Evolutionary conservation across 2,113 vertebrate species (phyloP).

Genomic region (Ursus arctos): DNA sequence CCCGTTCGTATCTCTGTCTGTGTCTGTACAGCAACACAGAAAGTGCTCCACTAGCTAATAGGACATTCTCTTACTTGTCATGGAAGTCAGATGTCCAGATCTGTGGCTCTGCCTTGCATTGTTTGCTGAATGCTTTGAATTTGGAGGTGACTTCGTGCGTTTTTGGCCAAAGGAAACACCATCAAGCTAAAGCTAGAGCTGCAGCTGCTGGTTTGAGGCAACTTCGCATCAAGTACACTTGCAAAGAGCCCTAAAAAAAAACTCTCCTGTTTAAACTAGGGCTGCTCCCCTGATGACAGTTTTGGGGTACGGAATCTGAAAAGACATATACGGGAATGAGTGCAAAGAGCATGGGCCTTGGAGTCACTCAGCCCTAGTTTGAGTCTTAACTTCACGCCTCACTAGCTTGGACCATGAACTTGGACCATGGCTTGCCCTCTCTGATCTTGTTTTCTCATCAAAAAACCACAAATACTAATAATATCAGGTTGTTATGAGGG

Average conservation of each 20-base stretch:
- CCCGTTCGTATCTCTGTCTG: slow-evolving; percentile 92
- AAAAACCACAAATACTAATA: neutral
- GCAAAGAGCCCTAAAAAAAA: neutral
- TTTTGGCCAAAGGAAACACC: neutral
- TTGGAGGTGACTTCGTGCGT: neutral
- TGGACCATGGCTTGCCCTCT: neutral
- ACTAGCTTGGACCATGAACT: neutral
- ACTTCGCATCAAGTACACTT: neutral
- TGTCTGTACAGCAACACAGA: neutral
- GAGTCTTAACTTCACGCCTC: neutral
- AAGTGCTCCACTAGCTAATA: neutral
- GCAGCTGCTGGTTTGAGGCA: neutral
- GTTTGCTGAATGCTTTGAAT: neutral
- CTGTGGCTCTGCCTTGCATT: neutral
- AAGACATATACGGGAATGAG: neutral
- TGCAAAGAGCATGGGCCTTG: neutral
- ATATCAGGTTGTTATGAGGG: neutral
- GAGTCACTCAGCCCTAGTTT: neutral
- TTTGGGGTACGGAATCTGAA: neutral
- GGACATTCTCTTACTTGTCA: neutral
- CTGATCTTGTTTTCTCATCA: neutral
- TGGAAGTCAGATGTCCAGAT: neutral
- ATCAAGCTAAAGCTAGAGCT: neutral
- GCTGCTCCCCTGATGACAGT: neutral
- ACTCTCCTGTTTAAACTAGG: neutral